phyloP scores from a whole-genome alignment of 2,888 invertebrate species.

The Lacanobia oleracea region DNA sequence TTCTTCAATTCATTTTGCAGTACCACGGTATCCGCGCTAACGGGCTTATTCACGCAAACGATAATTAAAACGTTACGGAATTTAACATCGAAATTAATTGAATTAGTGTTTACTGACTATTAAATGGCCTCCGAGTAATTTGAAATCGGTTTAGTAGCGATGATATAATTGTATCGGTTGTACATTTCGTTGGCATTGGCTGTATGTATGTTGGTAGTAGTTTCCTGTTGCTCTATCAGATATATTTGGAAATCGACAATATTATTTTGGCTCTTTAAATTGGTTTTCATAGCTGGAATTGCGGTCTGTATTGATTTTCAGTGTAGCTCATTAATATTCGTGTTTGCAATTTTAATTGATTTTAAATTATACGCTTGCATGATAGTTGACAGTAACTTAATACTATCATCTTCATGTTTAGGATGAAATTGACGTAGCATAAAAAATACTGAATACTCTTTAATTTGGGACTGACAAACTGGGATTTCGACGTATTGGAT shows the following conservation, averaged over 20 bases:
- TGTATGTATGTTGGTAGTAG: slow-evolving; percentile 31
- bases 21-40: slow-evolving; percentile 16
- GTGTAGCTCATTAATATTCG: background rate
- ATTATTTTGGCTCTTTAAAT: slow-evolving; percentile 21
- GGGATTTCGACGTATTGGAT: too few species aligned
- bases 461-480: too few species aligned
- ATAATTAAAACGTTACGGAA: slow-evolving; percentile 65
- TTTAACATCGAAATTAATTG: slow-evolving; percentile 63
- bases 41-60: slow-evolving; percentile 47
- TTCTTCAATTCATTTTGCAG: slow-evolving; percentile 26
- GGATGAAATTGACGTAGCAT: background rate
- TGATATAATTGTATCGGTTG: slow-evolving; percentile 50
- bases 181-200: slow-evolving; percentile 23
- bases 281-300: slow-evolving; percentile 10
- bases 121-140: slow-evolving; percentile 56
- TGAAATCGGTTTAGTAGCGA: slow-evolving; percentile 52
- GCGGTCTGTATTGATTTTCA: background rate
- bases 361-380: background rate
- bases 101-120: slow-evolving; percentile 65
- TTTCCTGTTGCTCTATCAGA: slow-evolving; percentile 40
- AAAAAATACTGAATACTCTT: too few species aligned
- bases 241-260: slow-evolving; percentile 22
- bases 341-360: background rate
- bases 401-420: background rate
- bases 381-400: background rate